Conservation (phyloP, 2,888 invertebrate species). For the Luffia ferchaultella region DNA sequence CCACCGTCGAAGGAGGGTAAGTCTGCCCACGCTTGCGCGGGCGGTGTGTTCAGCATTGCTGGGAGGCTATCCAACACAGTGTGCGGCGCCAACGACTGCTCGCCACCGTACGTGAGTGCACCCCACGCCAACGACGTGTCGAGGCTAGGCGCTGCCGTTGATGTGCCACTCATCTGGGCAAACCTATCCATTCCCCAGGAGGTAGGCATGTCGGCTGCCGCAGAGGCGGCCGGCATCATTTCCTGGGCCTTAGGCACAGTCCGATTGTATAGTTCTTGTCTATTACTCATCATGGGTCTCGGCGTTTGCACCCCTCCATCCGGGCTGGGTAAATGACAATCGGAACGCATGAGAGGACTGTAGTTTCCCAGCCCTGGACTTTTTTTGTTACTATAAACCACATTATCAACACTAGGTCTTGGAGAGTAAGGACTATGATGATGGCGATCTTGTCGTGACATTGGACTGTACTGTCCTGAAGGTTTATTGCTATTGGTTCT, state of each 20-base stretch:
- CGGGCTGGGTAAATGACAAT: constrained; percentile 48
- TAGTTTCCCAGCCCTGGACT: constrained; percentile 50
- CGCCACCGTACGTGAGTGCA: constrained; percentile 25
- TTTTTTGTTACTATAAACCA: constrained; percentile 38
- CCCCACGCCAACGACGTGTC: constrained; percentile 38
- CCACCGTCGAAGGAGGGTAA: constrained; percentile 36
- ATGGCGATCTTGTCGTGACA: constrained; percentile 48
- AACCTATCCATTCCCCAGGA: constrained; percentile 44
- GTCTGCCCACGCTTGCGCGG: constrained; percentile 39
- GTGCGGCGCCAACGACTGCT: constrained; percentile 22
- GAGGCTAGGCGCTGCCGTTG: constrained; percentile 30
- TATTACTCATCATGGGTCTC: constrained; percentile 21
- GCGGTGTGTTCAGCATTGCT: constrained; percentile 37
- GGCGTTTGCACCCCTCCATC: constrained; percentile 35
- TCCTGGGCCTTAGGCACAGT: constrained; percentile 34
- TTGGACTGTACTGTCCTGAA: constrained; percentile 52
- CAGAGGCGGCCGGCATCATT: constrained; percentile 28
- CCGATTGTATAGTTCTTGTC: constrained; percentile 34
- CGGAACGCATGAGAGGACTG: constrained; percentile 50
- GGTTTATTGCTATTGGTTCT: constrained; percentile 41
- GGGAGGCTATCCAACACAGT: constrained; percentile 27
- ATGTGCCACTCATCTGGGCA: constrained; percentile 24
- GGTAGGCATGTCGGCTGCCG: constrained; percentile 25
- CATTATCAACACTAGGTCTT: constrained; percentile 42
- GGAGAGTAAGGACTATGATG: constrained; percentile 55